Base-by-base conservation (phyloP, 2,113 vertebrate species). In the Syrrhaptes paradoxus region DNA sequence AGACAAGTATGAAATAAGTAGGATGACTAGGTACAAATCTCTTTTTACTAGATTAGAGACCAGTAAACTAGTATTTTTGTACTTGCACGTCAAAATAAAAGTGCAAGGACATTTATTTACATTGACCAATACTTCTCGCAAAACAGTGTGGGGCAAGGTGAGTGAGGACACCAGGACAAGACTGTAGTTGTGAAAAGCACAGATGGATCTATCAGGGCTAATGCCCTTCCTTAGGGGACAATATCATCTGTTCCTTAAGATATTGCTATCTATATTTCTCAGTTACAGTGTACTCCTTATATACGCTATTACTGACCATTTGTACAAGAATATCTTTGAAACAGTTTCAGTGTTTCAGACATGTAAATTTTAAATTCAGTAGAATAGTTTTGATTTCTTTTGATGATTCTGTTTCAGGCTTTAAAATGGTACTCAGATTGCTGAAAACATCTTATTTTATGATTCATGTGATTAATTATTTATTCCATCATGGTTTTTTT, bases 251-350 rank as follows among this genome's bases (percentile, higher is more conserved):
- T 57, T 96, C 41, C 65, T 91, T 90, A 90, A 83, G 43, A 80
- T 68, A 95, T 26, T 91, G 57, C 62, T 88, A 31, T 83, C 78
- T 72, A 4, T 90, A 86, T 93, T 91, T 91, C 81, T 88, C 61
- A 86, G 90, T 92, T 84, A 55, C 21, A 1, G 0, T 70, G 41
- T 84, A 80, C 34, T 85, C 58, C 45, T 85, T 90, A 85, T 66
- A 72, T 46, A 68, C 29, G 32, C 76, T 90, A 59, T 52, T 95
- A 77, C 72, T 95, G 85, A 73, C 87, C 62, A 51, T 78, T 93
- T 91, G 32, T 66, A 70, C 45, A 84, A 65, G 13, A 84, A 32
- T 51, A 38, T 76, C 41, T 94, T 82, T 6, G 7, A 83, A 85
- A 88, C 73, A 20, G 12, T 82, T 43, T 66, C 65, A 87, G 9